Evolutionary conservation across 2,113 vertebrate species (phyloP).

Genomic region (Sterna hirundo): DNA sequence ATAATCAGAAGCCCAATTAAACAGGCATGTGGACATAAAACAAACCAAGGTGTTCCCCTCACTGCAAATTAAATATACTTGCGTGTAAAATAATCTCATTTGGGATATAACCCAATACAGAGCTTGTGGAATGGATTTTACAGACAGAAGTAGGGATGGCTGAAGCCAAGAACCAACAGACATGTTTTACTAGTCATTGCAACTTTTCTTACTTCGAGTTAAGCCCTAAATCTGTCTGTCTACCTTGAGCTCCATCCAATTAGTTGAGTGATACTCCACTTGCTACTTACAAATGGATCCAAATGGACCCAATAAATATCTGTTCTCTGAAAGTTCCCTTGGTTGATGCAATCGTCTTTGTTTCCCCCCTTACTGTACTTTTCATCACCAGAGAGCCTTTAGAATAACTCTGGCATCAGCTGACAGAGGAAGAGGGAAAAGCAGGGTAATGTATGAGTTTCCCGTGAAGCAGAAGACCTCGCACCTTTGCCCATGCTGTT

Average conservation of each 20-base stretch:
- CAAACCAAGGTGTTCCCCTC: conserved; percentile 28
- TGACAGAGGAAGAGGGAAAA: neutral
- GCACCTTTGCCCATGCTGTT: neutral
- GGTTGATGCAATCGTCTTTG: neutral
- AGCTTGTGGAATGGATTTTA: conserved; percentile 6
- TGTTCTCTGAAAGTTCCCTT: neutral
- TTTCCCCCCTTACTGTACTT: neutral
- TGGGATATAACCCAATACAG: neutral
- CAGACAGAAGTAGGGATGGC: neutral
- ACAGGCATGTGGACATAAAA: conserved; percentile 30
- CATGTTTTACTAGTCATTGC: neutral
- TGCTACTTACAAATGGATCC: neutral
- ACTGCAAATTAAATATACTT: conserved; percentile 38
- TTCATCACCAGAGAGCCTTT: neutral
- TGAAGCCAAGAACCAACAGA: neutral
- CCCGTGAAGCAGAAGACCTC: neutral
- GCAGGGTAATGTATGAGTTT: neutral
- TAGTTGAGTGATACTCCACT: neutral
- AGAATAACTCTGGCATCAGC: neutral
- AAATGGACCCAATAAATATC: neutral
- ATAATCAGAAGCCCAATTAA: conserved; percentile 63
- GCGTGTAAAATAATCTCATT: conserved; percentile 39
- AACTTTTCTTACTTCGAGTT: neutral
- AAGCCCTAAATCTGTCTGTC: neutral
- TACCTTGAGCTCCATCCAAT: neutral